These are phyloP conservation scores for Tuta absoluta DNA, from an alignment of 2,888 invertebrate species.

Conservation along the genomic window DNA sequence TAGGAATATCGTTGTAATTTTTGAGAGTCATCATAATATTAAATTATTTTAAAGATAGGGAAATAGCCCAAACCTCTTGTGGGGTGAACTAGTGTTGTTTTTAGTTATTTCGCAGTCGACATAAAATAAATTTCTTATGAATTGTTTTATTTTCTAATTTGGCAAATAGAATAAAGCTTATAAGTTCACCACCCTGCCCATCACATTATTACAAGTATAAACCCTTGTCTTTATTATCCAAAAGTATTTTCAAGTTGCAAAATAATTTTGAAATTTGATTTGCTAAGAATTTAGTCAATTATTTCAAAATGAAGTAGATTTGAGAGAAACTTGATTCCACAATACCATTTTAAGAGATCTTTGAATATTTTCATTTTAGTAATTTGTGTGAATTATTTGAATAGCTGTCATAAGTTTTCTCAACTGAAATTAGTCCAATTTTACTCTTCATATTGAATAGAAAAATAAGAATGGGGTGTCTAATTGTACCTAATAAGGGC, in stretches of 20 bases:
- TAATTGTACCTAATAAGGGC: not conserved
- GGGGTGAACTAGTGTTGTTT: too few relatives aligned
- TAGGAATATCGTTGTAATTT: not conserved
- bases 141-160: too few relatives aligned
- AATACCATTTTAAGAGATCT: slow-evolving; percentile 2
- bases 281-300: slow-evolving; percentile 1
- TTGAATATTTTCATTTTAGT: slow-evolving; percentile 11
- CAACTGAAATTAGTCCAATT: not conserved
- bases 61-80: too few relatives aligned
- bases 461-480: not conserved
- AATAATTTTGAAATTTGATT: not conserved
- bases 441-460: not conserved
- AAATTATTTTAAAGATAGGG: too few relatives aligned
- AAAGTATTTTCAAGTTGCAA: not conserved
- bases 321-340: not conserved
- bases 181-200: not conserved
- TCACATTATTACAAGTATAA: not conserved
- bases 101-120: too few relatives aligned
- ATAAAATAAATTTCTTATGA: too few relatives aligned
- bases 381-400: slow-evolving; percentile 6
- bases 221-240: not conserved
- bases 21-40: too few relatives aligned
- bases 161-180: not conserved
- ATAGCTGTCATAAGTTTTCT: slow-evolving; percentile 6
- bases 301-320: slow-evolving; percentile 9